These are phyloP conservation scores for Drosophila mimetica DNA, from an alignment of 2,888 invertebrate species.

Conservation along the genomic window DNA sequence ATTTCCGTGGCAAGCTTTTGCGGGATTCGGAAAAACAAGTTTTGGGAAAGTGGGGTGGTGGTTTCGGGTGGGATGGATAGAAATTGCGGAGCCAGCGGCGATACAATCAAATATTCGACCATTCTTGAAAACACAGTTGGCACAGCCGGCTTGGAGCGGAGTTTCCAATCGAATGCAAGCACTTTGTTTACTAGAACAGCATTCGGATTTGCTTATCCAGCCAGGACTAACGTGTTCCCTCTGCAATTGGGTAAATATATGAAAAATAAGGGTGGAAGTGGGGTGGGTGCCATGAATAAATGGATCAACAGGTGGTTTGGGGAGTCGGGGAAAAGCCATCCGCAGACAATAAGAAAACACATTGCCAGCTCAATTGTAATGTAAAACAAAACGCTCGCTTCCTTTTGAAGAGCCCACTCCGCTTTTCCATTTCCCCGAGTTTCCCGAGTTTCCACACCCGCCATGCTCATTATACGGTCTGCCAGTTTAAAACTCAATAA, in stretches of 20 bases:
- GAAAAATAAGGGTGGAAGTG: background rate
- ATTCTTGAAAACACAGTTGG: constrained; percentile 23
- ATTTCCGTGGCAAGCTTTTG: constrained; percentile 19
- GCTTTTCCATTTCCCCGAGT: constrained; percentile 1
- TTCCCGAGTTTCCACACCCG: background rate
- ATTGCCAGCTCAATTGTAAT: constrained; percentile 59
- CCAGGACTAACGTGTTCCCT: background rate
- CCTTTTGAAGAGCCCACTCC: constrained; percentile 1
- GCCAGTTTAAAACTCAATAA: constrained; percentile 72
- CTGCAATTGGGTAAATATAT: constrained; percentile 11
- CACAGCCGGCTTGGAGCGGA: background rate
- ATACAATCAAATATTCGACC: constrained; percentile 28
- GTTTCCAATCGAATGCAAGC: constrained; percentile 44
- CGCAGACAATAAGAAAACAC: constrained; percentile 33
- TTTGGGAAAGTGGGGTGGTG: background rate
- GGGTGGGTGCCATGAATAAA: background rate
- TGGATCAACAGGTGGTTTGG: constrained; percentile 5
- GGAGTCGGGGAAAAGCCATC: constrained; percentile 21
- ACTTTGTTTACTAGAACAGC: constrained; percentile 32
- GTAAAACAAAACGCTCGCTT: constrained; percentile 48
- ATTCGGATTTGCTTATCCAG: constrained; percentile 28
- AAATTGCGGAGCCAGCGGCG: constrained; percentile 10
- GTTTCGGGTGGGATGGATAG: background rate
- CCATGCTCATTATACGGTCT: constrained; percentile 50
- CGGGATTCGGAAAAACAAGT: constrained; percentile 27